Evolutionary conservation across 37 sponge, comb jelly and placozoan species (phyloP), one percentile per base, ranked within the genome.

Genomic region (Geodia barretti): DNA sequence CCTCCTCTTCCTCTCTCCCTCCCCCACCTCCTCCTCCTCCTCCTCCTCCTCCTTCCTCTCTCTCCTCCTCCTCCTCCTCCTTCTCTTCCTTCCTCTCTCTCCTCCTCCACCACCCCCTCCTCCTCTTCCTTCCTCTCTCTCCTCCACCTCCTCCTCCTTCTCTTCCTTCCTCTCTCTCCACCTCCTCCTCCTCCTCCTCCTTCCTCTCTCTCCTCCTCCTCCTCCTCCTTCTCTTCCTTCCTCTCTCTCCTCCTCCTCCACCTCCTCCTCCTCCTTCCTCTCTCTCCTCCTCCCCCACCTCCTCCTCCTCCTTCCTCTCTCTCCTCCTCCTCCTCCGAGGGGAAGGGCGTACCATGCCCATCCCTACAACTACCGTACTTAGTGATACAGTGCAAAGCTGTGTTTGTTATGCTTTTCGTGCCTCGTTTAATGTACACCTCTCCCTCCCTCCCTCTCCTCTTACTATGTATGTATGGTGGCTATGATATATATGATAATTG

Each of bases 111-210:
- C 1, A 4, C n/a, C 4, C 3, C 1, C 38, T 63, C 2, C 34
- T 25, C 64, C n/a, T 37, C 41, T 8, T 66, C 68, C 68, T 3
- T 24, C 59, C 80, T 32, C 25, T 34, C 34, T 5, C 47, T 47
- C 47, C 31, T 39, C 70, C 70, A 30, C 25, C 70, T 62, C 29
- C 41, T 60, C 41, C 60, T 67, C 54, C 60, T 58, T 74, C 67
- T 54, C 66, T 74, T 75, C 75, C 43, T 39, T 67, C 47, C 83
- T 64, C 74, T 26, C 83, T 74, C 32, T n/a, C n/a, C n/a, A n/a
- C n/a, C n/a, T 1, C 60, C 20, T 20, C 60, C 60, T 67, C 30
- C 21, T 17, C 21, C 61, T 60, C 61, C 21, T 32, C 29, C 14
- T 32, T 19, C 9, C 68, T 67, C 24, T 67, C 72, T 71, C 61